Evolutionary conservation across 92 coral and sea anemone species (phyloP).

Genomic region (Actinostola sp.): DNA sequence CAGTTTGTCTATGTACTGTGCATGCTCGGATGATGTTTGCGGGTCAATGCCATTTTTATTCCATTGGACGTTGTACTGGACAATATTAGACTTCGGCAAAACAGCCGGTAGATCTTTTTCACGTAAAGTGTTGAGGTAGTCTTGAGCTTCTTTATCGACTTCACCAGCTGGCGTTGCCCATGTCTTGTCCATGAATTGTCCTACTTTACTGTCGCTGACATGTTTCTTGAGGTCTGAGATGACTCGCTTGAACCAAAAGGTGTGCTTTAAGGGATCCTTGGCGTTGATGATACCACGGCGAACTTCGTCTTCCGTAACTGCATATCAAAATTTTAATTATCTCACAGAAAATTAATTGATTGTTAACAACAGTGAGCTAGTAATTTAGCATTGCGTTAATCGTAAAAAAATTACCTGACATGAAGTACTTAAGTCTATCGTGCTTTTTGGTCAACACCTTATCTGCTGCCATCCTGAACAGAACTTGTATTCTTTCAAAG

Average conservation of each 20-base stretch:
- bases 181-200: slow-evolving; percentile 86
- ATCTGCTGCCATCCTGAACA: slow-evolving; percentile 79
- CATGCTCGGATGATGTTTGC: slow-evolving; percentile 59
- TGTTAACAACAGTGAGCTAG: too few relatives aligned
- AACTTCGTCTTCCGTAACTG: slow-evolving; percentile 98
- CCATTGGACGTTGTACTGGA: slow-evolving; percentile 81
- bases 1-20: slow-evolving; percentile 75
- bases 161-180: slow-evolving; percentile 69
- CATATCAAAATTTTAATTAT: too few relatives aligned
- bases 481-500: slow-evolving; percentile 93
- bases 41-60: slow-evolving; percentile 86
- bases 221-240: slow-evolving; percentile 67
- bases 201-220: slow-evolving; percentile 66
- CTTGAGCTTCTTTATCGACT: slow-evolving; percentile 78
- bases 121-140: slow-evolving; percentile 61
- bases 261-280: slow-evolving; percentile 69
- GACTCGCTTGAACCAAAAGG: slow-evolving; percentile 91
- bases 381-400: not conserved
- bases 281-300: slow-evolving; percentile 90
- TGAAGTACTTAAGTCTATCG: slow-evolving; percentile 76
- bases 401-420: slow-evolving; percentile 79
- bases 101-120: slow-evolving; percentile 71
- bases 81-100: slow-evolving; percentile 59
- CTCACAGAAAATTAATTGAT: too few relatives aligned
- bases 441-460: slow-evolving; percentile 60